A percentile compares a stretch with the other conserved stretches of the same genome.
Evolutionary conservation across 2,113 vertebrate genomes (phyloP).

Genomic region (Morone chrysops): DNA sequence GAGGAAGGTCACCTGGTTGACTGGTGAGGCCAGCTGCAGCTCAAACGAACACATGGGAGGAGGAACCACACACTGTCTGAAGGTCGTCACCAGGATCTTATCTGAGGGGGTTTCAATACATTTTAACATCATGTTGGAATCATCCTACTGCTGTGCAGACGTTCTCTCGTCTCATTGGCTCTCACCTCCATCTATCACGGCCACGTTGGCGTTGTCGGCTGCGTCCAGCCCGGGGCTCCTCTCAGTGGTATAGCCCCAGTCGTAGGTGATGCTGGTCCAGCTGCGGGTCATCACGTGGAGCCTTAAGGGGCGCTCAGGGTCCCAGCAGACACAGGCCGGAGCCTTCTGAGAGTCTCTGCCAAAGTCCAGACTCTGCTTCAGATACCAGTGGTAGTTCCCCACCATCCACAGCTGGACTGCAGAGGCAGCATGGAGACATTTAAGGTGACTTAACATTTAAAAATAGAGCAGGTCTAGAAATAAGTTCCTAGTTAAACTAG

Average conservation of each 20-base stretch:
- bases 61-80: slow-evolving; percentile 90
- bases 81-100: slow-evolving; percentile 90
- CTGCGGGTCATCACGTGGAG: slow-evolving; percentile 87
- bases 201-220: slow-evolving; percentile 87
- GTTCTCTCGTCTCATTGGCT: not conserved
- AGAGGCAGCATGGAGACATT: not conserved
- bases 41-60: slow-evolving; percentile 93
- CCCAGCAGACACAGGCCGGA: slow-evolving; percentile 90
- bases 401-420: slow-evolving; percentile 95
- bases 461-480: too few species aligned
- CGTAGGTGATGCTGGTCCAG: slow-evolving; percentile 89
- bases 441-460: not conserved
- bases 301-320: slow-evolving; percentile 84
- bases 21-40: slow-evolving; percentile 84
- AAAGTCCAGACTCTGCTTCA: slow-evolving; percentile 94
- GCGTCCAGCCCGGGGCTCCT: slow-evolving; percentile 80
- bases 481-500: too few species aligned
- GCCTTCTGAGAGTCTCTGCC: slow-evolving; percentile 76
- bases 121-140: not conserved
- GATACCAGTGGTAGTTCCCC: slow-evolving; percentile 98
- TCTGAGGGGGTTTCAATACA: slow-evolving; percentile 75
- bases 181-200: slow-evolving; percentile 95
- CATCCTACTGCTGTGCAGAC: rapidly evolving
- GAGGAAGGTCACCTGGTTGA: slow-evolving; percentile 90
- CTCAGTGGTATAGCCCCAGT: slow-evolving; percentile 93